Evolutionary conservation across 2,888 invertebrate species (phyloP).

Genomic region (Synergus gifuensis): DNA sequence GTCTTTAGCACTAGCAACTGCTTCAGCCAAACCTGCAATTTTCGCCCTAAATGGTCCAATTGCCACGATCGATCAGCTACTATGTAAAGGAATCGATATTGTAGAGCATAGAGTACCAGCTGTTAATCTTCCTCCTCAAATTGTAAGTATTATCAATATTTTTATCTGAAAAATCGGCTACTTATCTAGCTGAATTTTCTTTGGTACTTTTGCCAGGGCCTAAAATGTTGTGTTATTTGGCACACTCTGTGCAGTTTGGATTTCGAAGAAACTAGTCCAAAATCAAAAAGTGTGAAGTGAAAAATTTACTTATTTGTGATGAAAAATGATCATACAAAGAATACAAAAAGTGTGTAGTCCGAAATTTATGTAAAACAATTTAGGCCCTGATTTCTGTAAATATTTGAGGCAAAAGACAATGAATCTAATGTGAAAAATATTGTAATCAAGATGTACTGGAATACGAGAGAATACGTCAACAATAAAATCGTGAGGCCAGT

Average conservation of each 20-base stretch:
- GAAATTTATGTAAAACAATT: too few species aligned
- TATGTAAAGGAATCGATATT: conserved; percentile 90
- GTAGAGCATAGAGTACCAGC: conserved; percentile 91
- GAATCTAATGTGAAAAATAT: background rate
- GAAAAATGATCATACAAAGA: too few species aligned
- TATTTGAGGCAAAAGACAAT: background rate
- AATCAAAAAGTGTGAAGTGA: too few species aligned
- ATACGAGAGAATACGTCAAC: conserved; percentile 87
- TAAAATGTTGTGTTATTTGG: too few species aligned
- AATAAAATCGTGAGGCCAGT: conserved; percentile 83
- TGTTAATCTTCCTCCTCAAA: conserved; percentile 90
- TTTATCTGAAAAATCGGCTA: background rate
- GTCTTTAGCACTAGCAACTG: conserved; percentile 86
- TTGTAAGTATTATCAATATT: conserved; percentile 80
- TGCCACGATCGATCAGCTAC: conserved; percentile 85
- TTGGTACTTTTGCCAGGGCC: background rate
- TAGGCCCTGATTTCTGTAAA: background rate
- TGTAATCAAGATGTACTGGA: conserved; percentile 85
- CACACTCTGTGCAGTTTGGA: too few species aligned
- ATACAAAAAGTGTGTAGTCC: too few species aligned
- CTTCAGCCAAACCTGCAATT: conserved; percentile 86
- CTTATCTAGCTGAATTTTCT: background rate
- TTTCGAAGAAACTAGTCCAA: too few species aligned
- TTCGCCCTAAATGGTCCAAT: conserved; percentile 84
- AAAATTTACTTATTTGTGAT: too few species aligned